phyloP scores from a whole-genome alignment of 2,797 vertebrate species.

The Eurystomus glaucurus region DNA sequence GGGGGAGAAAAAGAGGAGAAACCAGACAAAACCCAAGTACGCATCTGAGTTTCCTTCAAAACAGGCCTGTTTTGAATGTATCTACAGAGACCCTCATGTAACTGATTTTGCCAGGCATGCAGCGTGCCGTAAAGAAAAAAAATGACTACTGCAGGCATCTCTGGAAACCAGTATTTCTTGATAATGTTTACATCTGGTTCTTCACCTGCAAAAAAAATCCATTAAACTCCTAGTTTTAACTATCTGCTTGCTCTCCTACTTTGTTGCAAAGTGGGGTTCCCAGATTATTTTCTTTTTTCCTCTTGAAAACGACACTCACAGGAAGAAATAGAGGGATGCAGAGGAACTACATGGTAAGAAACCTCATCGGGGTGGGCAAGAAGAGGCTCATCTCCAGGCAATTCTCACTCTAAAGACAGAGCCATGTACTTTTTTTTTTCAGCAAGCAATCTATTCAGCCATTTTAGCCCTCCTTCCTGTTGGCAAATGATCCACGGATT shows the following conservation, averaged over 20 bases:
- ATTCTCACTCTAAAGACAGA: neutral
- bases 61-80: neutral
- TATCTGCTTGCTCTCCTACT: neutral
- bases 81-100: neutral
- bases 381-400: neutral
- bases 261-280: neutral
- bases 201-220: neutral
- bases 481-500: conserved; percentile 41
- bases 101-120: neutral
- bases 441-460: neutral
- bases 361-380: neutral
- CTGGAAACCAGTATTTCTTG: neutral
- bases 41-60: neutral
- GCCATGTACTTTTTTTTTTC: neutral
- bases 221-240: neutral
- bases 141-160: neutral
- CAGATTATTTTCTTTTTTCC: neutral
- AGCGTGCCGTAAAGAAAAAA: neutral
- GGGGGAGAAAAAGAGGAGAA: neutral
- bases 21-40: neutral
- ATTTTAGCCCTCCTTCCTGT: conserved; percentile 12
- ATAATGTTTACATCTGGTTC: neutral
- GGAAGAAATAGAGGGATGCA: neutral
- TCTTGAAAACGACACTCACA: neutral
- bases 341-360: neutral